These are phyloP conservation scores for Ellobium chinense DNA, from an alignment of 2,888 invertebrate genomes.

Conservation along the genomic window DNA sequence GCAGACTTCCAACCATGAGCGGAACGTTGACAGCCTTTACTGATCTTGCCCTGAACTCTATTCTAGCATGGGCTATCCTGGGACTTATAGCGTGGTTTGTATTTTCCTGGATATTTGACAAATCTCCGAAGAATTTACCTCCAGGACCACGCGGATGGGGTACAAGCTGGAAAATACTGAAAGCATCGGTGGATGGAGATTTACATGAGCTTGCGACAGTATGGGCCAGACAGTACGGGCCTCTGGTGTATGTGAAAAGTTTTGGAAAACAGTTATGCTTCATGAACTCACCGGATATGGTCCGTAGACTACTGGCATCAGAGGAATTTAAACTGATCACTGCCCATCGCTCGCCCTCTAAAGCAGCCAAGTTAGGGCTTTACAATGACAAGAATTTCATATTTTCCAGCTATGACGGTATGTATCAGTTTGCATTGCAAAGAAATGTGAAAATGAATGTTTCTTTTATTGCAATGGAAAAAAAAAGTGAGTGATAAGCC, in stretches of 20 bases:
- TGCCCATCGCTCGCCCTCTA: not conserved
- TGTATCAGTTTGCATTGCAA: too few species aligned
- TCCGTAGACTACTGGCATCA: not conserved
- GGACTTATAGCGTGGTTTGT: too few species aligned
- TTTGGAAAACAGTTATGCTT: not conserved
- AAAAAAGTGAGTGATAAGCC: too few species aligned
- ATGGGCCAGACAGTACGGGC: slow-evolving; percentile 34
- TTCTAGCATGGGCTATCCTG: too few species aligned
- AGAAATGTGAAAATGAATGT: too few species aligned
- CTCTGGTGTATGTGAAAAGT: not conserved
- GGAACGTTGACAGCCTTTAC: too few species aligned
- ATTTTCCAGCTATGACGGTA: not conserved
- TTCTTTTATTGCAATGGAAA: too few species aligned
- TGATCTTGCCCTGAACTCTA: too few species aligned
- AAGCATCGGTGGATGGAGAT: slow-evolving; percentile 5
- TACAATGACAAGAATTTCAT: not conserved
- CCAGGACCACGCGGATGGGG: slow-evolving; percentile 27
- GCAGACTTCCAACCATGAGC: too few species aligned
- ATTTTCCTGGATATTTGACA: not conserved
- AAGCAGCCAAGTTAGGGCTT: not conserved
- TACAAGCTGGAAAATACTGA: not conserved
- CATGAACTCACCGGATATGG: slow-evolving; percentile 17
- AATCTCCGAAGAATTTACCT: not conserved
- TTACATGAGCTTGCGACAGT: slow-evolving; percentile 10
- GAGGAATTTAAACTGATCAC: not conserved